Base-by-base conservation (phyloP, 1,140 invertebrate species). In the Drosophila triauraria region DNA sequence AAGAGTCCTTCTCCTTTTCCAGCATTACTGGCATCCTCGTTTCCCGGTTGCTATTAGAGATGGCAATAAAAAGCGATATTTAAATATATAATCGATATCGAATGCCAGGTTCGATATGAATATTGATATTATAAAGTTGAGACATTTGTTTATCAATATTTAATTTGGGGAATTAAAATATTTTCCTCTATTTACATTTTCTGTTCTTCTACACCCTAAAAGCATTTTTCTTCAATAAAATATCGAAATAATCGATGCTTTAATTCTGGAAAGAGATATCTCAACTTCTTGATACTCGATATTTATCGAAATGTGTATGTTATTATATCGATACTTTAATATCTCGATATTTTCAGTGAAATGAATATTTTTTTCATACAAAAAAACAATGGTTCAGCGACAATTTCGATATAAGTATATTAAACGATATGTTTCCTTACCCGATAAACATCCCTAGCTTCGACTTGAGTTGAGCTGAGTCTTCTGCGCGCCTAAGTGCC, bases 401-500 rank as follows among this genome's bases (percentile, higher is more conserved):
- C 3, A 23, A 25, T 47, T 47, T 6, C 23, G 44, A 27, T 32
- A 20, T 20, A 0, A 4, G 3, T 6, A 17, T 2, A 12, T 1
- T 20, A 10, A 17, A 13, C 50, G 4, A 53, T 20, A 51, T 10
- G 27, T 51, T 51, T 32, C 1, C 32, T 23, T 17, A 0, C 1
- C 17, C 3, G 32, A 23, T 15, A 54, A 38, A 4, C 51, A 54
- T 42, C 61, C 27, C 44, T 50, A n/a, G 44, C 20, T 32, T 20
- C 50, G 58, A 38, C 20, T 38, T 47, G 44, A 65, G 47, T 48
- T 51, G 60, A 80, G 62, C 47, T 75, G 59, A 65, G 74, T 67
- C 70, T 53, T 58, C 54, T 47, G 60, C 32, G 1, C 35, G 75
- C 56, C 51, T 65, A 83, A 71, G 58, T 56, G 81, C 71, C 62